Conservation (phyloP, 2,113 vertebrate genomes). For the Chelonoidis abingdonii region DNA sequence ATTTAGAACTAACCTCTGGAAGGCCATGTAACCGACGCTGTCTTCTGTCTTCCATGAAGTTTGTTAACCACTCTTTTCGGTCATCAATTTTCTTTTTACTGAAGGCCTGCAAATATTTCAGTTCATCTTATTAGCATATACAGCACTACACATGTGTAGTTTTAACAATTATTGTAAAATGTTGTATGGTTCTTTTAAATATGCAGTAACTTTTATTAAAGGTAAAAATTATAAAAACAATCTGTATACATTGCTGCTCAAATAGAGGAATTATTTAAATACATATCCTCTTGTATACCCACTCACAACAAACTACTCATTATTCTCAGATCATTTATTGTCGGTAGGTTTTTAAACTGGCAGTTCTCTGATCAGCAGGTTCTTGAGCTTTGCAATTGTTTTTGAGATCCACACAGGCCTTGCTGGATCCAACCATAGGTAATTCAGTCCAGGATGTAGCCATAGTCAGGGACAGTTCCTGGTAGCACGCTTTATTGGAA, state of each 20-base stretch:
- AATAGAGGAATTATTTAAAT: not conserved
- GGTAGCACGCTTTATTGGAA: not conserved
- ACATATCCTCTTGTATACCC: not conserved
- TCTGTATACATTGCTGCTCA: not conserved
- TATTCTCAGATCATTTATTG: not conserved
- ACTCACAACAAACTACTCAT: not conserved
- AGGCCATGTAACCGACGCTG: slow-evolving; percentile 96
- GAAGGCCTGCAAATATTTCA: slow-evolving; percentile 89
- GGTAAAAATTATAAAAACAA: not conserved
- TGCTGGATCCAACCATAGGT: not conserved
- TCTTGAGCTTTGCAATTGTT: not conserved
- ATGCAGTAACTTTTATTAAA: not conserved
- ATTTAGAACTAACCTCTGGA: slow-evolving; percentile 87
- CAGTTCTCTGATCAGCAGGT: not conserved
- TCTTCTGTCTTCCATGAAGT: slow-evolving; percentile 98
- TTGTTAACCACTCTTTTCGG: slow-evolving; percentile 98
- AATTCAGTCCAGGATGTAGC: not conserved
- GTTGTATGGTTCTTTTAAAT: not conserved
- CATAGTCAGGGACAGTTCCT: not conserved
- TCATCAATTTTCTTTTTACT: slow-evolving; percentile 99
- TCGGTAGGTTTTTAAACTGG: not conserved
- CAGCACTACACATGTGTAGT: not conserved
- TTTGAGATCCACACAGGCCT: not conserved
- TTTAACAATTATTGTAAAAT: slow-evolving; percentile 38
- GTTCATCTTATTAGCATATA: not conserved